Evolutionary conservation across 2,113 vertebrate genomes (phyloP), one percentile per base, ranked within the genome.

Genomic region (Ptilorrhoa leucosticta): DNA sequence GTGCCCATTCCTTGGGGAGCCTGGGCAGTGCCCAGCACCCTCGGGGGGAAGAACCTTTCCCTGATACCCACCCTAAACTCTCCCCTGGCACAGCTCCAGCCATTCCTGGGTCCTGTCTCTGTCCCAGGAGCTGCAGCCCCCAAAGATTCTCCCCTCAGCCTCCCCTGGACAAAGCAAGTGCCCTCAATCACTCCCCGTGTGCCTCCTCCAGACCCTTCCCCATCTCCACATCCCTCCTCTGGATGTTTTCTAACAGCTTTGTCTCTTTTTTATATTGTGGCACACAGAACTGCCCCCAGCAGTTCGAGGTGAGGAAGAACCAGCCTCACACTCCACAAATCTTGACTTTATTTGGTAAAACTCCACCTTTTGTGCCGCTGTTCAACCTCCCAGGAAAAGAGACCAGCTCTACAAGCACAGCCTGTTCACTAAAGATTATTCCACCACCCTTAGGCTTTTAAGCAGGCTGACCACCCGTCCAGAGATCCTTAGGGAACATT

Each of bases 251-350:
- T 6, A 16, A 12, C 63, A 65, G 5, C 30, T 65, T 64, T 6
- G 16, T 44, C 40, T 64, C 40, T 27, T 45, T 28, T 15, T 75
- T 13, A 22, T 2, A 10, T n/a, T n/a, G 40, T 57, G 71, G 42
- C 53, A 14, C 53, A n/a, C 40, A 28, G 9, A 73, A 27, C 40
- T 17, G 7, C 33, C 54, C 40, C 33, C 33, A 57, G 40, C 13
- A 10, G n/a, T 31, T 44, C 1, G 7, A 37, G 66, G n/a, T 8
- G n/a, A 50, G 66, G n/a, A 9, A 2, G 1, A 28, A 8, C 18
- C 71, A 45, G 18, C 40, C 53, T 35, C 53, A 45, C 33, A 22
- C 28, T 28, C 11, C 3, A 18, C 21, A 42, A 40, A 16, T 42
- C 76, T n/a, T 14, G 10, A 15, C 11, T 63, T 77, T 30, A 39